Evolutionary conservation across 2,888 invertebrate species (phyloP).

Genomic region (Hesperia comma): DNA sequence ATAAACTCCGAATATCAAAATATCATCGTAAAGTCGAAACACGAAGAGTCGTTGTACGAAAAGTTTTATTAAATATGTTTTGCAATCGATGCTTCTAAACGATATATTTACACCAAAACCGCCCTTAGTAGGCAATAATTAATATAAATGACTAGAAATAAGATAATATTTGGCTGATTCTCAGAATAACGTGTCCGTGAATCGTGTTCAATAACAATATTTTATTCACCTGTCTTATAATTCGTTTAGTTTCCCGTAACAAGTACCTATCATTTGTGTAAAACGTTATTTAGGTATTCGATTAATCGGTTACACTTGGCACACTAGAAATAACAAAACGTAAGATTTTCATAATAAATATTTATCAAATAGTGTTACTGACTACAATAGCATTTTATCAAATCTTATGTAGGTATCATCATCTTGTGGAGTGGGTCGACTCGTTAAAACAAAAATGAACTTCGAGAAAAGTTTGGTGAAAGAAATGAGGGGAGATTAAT

Average conservation of each 20-base stretch:
- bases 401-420: conserved; percentile 20
- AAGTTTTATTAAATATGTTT: conserved; percentile 47
- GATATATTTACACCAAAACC: conserved; percentile 49
- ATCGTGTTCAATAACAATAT: conserved; percentile 52
- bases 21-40: conserved; percentile 66
- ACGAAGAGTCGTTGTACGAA: conserved; percentile 68
- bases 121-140: conserved; percentile 33
- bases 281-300: conserved; percentile 24
- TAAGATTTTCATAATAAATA: conserved; percentile 32
- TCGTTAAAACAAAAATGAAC: conserved; percentile 8
- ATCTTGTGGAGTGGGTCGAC: background rate
- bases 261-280: conserved; percentile 35
- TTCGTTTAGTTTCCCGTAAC: conserved; percentile 66
- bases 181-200: conserved; percentile 47
- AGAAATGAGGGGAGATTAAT: conserved; percentile 31
- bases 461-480: conserved; percentile 24
- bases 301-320: conserved; percentile 28
- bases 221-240: conserved; percentile 70
- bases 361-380: conserved; percentile 30
- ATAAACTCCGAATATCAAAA: conserved; percentile 74
- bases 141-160: conserved; percentile 52
- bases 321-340: conserved; percentile 36
- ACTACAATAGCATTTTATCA: conserved; percentile 32
- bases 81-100: conserved; percentile 47
- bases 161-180: conserved; percentile 51